A percentile compares a stretch with the other conserved stretches of the same genome.
phyloP scores from a whole-genome alignment of 2,888 invertebrate species.

The Drosophila aldrichi region DNA sequence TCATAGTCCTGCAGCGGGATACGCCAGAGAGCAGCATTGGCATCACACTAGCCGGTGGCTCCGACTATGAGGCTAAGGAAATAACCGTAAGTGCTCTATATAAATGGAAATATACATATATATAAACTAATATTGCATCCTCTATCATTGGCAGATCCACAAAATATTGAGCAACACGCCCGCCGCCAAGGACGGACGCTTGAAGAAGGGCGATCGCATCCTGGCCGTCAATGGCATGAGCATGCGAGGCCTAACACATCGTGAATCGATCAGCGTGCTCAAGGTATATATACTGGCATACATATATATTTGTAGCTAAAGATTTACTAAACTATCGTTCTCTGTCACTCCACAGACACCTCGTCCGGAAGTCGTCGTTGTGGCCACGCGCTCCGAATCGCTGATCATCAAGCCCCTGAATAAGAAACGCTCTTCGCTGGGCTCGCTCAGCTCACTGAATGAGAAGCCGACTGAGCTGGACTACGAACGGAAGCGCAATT shows the following conservation, averaged over 20 bases:
- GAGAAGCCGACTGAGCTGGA: constrained; percentile 84
- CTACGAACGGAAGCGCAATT: constrained; percentile 83
- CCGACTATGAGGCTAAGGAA: constrained; percentile 96
- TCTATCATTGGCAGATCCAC: constrained; percentile 88
- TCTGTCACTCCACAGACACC: constrained; percentile 87
- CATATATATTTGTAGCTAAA: constrained; percentile 6
- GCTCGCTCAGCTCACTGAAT: constrained; percentile 84
- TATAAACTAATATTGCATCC: too few relatives aligned
- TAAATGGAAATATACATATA: background rate
- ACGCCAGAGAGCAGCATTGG: constrained; percentile 91
- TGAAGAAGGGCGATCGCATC: constrained; percentile 95
- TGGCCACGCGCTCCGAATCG: constrained; percentile 88
- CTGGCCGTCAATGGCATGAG: constrained; percentile 94
- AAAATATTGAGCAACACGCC: constrained; percentile 94
- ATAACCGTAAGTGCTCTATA: constrained; percentile 89
- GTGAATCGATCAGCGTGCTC: constrained; percentile 93
- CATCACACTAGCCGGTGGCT: constrained; percentile 94
- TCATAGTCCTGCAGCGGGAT: constrained; percentile 89
- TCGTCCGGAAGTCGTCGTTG: constrained; percentile 91
- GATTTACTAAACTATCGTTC: background rate
- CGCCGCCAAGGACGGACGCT: constrained; percentile 93
- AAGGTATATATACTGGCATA: constrained; percentile 88
- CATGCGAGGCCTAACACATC: constrained; percentile 93
- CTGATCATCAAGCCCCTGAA: constrained; percentile 82
- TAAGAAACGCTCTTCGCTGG: constrained; percentile 85